These are phyloP conservation scores for Phrynosoma blainvillii DNA, from an alignment of 2,113 vertebrate genomes.

Conservation along the genomic window DNA sequence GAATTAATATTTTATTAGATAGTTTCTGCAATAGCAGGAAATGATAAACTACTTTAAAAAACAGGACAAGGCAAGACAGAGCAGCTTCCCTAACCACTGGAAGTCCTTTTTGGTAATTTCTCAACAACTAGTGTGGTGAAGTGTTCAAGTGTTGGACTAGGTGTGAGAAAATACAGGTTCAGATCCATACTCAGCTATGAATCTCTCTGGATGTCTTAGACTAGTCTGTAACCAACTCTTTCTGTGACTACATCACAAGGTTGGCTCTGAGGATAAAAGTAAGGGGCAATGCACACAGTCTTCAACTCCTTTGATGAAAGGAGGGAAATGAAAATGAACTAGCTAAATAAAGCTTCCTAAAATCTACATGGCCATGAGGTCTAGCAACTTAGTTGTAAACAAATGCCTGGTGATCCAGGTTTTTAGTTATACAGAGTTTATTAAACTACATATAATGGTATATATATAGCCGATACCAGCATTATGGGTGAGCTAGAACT, in stretches of 20 bases:
- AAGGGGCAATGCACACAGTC: too few relatives aligned
- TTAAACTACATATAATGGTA: neutral
- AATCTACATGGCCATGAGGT: neutral
- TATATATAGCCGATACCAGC: too few relatives aligned
- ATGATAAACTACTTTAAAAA: neutral
- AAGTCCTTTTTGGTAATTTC: neutral
- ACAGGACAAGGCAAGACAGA: neutral
- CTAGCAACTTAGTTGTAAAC: neutral
- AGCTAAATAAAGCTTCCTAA: too few relatives aligned
- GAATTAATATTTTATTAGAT: too few relatives aligned
- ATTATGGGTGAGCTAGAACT: neutral
- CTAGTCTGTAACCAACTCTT: too few relatives aligned
- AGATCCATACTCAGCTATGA: too few relatives aligned
- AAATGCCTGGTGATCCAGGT: neutral
- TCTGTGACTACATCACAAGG: too few relatives aligned
- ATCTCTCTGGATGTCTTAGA: too few relatives aligned
- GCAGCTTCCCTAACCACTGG: neutral
- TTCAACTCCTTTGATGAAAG: neutral
- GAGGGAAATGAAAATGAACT: too few relatives aligned
- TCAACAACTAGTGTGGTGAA: neutral
- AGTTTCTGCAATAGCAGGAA: neutral
- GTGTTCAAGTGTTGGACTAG: too few relatives aligned
- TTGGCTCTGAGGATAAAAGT: too few relatives aligned
- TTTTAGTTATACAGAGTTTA: neutral
- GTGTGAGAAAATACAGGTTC: too few relatives aligned